A percentile compares a stretch with the other conserved stretches of the same genome.
Evolutionary conservation across 2,888 invertebrate species (phyloP).

Genomic region (Gnatocerus cornutus): DNA sequence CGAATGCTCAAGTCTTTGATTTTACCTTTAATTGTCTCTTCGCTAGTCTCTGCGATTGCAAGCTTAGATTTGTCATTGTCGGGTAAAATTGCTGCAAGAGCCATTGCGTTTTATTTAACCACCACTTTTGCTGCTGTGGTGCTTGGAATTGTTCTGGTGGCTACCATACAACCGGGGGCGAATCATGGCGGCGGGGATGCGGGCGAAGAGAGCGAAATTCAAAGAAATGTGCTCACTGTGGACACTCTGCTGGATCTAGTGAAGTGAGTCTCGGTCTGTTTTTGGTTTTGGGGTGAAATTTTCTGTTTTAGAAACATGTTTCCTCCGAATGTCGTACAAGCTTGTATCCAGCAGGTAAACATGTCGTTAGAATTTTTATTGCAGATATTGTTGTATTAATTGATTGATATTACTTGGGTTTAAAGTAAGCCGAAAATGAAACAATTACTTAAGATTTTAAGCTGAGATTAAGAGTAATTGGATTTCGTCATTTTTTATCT

Average conservation of each 20-base stretch:
- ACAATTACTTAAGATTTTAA: no score
- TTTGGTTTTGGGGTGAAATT: no score
- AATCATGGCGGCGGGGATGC: slow-evolving; percentile 54
- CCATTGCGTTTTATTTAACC: slow-evolving; percentile 79
- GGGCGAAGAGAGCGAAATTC: slow-evolving; percentile 48
- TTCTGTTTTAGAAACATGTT: slow-evolving; percentile 76
- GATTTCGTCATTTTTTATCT: no score
- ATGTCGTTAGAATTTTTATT: slow-evolving; percentile 40
- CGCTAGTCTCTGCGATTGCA: slow-evolving; percentile 81
- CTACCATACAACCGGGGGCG: slow-evolving; percentile 77
- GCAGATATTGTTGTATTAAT: no score
- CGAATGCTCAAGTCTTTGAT: slow-evolving; percentile 84
- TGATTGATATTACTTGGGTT: no score
- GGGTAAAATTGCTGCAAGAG: slow-evolving; percentile 78
- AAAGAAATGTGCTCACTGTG: slow-evolving; percentile 75
- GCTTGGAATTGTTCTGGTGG: slow-evolving; percentile 81
- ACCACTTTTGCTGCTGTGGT: slow-evolving; percentile 82
- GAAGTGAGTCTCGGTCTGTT: slow-evolving; percentile 70
- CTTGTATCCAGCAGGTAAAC: slow-evolving; percentile 73
- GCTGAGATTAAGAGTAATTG: no score
- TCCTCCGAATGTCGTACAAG: slow-evolving; percentile 79
- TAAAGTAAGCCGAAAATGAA: no score
- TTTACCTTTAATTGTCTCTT: slow-evolving; percentile 81
- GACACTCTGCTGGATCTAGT: slow-evolving; percentile 83
- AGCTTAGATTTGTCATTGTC: slow-evolving; percentile 80